These are phyloP conservation scores for Alca torda DNA, from an alignment of 2,797 vertebrate species.

Conservation along the genomic window DNA sequence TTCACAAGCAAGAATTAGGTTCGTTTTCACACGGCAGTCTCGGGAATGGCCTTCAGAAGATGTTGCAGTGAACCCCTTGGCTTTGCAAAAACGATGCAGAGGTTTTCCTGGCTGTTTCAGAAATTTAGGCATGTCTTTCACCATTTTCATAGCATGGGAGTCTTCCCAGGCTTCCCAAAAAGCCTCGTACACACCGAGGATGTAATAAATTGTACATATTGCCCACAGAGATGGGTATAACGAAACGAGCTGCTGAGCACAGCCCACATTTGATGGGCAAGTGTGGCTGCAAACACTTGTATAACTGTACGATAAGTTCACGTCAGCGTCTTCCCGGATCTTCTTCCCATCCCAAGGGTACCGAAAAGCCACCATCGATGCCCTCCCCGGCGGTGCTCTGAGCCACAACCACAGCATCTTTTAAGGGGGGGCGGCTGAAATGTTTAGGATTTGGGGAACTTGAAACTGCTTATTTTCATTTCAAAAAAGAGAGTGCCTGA, in stretches of 20 bases:
- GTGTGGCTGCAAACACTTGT: not conserved
- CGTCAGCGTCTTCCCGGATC: not conserved
- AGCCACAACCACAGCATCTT: not conserved
- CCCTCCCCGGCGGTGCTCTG: not conserved
- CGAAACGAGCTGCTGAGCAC: fast-evolving
- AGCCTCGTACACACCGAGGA: not conserved
- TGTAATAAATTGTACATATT: not conserved
- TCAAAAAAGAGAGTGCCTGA: not conserved
- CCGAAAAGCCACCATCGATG: fast-evolving
- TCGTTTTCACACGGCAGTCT: not conserved
- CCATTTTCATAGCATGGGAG: not conserved
- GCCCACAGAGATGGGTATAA: not conserved
- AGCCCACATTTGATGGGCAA: not conserved
- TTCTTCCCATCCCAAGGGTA: not conserved
- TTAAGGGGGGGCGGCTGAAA: fast-evolving
- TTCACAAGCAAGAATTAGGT: not conserved
- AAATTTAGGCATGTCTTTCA: not conserved
- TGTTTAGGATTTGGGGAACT: not conserved
- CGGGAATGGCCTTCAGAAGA: not conserved
- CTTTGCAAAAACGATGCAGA: not conserved
- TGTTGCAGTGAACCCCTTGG: not conserved
- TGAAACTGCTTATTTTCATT: not conserved
- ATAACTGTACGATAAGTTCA: not conserved
- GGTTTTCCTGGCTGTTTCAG: not conserved
- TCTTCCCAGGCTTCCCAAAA: not conserved